phyloP scores from a whole-genome alignment of 2,797 vertebrate genomes.

The Rallus crepitans region DNA sequence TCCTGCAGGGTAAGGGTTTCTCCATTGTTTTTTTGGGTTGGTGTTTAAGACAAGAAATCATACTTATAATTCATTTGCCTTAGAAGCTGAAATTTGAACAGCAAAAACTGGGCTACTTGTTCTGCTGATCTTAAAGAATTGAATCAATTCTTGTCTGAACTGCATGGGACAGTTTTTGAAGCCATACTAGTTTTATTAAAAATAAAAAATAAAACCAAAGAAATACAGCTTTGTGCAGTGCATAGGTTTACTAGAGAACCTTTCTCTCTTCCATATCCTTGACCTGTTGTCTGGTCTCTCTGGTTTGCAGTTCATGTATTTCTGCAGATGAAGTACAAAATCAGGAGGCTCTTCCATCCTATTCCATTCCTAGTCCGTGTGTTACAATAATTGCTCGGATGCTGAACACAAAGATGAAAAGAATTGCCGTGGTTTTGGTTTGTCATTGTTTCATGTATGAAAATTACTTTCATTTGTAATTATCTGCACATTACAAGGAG shows the following conservation, averaged over 20 bases:
- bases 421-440: background rate
- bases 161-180: background rate
- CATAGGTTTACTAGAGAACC: background rate
- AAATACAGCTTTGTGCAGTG: background rate
- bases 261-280: background rate
- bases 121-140: background rate
- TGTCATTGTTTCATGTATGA: slow-evolving; percentile 64
- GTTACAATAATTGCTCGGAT: background rate
- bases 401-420: slow-evolving; percentile 37
- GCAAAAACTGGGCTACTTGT: background rate
- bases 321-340: slow-evolving; percentile 10
- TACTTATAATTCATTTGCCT: background rate
- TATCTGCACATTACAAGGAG: slow-evolving; percentile 29
- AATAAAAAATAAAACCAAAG: background rate
- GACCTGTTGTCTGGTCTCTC: background rate
- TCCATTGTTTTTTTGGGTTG: background rate
- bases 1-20: background rate
- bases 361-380: background rate
- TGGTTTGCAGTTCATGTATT: background rate
- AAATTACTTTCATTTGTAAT: slow-evolving; percentile 50
- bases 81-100: background rate
- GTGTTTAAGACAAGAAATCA: background rate
- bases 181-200: background rate
- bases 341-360: slow-evolving; percentile 16
- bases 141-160: background rate